Percentiles rank a stretch among this genome's conserved stretches.
Evolutionary conservation across 2,113 vertebrate genomes (phyloP).

Genomic region (human): GRCh38 chr5:18813501-18814000

Average conservation of each 20-base stretch:
- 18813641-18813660: background rate
- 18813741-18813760: background rate
- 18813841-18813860: background rate
- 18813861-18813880: background rate
- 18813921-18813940: background rate
- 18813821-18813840: background rate
- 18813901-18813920: background rate
- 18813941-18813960: background rate
- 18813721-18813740: background rate
- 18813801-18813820: background rate
- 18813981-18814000: background rate
- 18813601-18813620: background rate
- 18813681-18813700: too few relatives aligned
- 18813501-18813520: background rate
- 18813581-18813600: background rate
- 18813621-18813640: background rate
- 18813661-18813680: too few relatives aligned
- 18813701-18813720: too few relatives aligned
- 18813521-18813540: background rate
- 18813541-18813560: background rate
- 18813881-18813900: background rate
- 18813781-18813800: background rate
- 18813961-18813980: background rate
- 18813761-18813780: background rate
- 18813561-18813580: background rate